These are phyloP conservation scores for Hydrozoanthus gracilis DNA, from an alignment of 92 coral and sea anemone genomes.

Conservation along the genomic window DNA sequence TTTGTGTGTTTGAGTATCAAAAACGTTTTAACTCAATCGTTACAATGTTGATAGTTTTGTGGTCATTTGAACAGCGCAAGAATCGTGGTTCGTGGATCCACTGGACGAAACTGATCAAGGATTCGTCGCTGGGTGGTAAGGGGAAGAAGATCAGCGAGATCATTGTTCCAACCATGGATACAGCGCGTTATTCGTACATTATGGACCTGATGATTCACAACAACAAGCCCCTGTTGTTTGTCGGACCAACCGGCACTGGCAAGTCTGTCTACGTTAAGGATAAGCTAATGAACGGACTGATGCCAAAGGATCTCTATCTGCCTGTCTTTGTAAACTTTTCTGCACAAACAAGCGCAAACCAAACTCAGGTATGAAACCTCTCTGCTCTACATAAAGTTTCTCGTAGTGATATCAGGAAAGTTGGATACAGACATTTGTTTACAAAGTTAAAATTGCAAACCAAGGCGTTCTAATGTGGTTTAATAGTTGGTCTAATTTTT, in stretches of 20 bases:
- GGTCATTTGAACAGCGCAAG: constrained; percentile 74
- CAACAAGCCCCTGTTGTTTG: constrained; percentile 92
- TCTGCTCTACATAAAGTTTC: background rate
- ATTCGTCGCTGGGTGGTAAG: constrained; percentile 87
- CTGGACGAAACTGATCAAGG: constrained; percentile 96
- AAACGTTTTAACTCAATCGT: too few species aligned
- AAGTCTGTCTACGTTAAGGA: constrained; percentile 98
- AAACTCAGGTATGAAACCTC: constrained; percentile 72
- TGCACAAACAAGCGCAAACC: constrained; percentile 99
- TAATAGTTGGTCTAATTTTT: too few species aligned
- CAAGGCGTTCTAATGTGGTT: background rate
- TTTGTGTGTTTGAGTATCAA: too few species aligned
- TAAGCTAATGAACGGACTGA: constrained; percentile 94
- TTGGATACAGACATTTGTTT: too few species aligned
- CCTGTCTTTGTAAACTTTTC: constrained; percentile 99
- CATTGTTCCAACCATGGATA: constrained; percentile 98
- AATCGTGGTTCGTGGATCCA: constrained; percentile 95
- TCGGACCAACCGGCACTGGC: constrained; percentile 99
- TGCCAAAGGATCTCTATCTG: constrained; percentile 73
- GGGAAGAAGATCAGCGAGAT: constrained; percentile 93
- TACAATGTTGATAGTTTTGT: too few species aligned
- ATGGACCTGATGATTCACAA: constrained; percentile 94
- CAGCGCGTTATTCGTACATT: constrained; percentile 94
- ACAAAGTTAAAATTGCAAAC: background rate
- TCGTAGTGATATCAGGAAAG: background rate